Percentiles rank a stretch among this genome's conserved stretches.
These are phyloP conservation scores for Capromys pilorides DNA, from an alignment of 2,797 vertebrate genomes.

Conservation along the genomic window DNA sequence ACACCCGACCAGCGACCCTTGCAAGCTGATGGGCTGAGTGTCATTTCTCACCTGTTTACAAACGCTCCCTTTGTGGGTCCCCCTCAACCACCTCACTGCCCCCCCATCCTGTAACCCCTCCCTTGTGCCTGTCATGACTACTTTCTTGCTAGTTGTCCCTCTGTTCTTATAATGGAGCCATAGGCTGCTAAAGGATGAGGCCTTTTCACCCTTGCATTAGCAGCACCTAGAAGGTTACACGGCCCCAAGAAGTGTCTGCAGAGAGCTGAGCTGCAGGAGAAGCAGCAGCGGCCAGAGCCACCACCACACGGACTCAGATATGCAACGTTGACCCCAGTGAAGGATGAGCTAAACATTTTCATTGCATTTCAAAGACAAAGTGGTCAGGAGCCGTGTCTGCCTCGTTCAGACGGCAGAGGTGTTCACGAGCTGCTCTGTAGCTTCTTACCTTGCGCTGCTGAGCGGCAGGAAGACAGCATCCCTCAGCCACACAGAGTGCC, in stretches of 20 bases:
- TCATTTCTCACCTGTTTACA: background rate
- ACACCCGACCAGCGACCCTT: background rate
- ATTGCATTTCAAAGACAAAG: background rate
- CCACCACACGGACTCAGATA: no score
- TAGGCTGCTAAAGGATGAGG: background rate
- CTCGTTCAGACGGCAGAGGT: background rate
- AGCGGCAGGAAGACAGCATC: background rate
- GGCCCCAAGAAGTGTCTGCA: background rate
- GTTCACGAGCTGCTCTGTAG: background rate
- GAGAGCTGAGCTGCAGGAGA: background rate
- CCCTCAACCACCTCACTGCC: no score
- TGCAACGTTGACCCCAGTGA: background rate
- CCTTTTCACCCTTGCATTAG: background rate
- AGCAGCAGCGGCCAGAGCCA: accelerated
- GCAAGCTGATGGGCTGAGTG: background rate
- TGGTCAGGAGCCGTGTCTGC: background rate
- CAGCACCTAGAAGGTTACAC: accelerated
- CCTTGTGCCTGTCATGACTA: background rate
- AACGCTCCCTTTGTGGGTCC: background rate
- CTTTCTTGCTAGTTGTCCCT: background rate
- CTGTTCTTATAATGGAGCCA: background rate
- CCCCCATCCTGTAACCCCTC: background rate
- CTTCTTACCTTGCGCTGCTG: background rate
- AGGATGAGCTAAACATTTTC: background rate
- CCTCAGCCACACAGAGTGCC: background rate